Base-by-base conservation (phyloP, 2,888 invertebrate species). In the Plebejus melissa region DNA sequence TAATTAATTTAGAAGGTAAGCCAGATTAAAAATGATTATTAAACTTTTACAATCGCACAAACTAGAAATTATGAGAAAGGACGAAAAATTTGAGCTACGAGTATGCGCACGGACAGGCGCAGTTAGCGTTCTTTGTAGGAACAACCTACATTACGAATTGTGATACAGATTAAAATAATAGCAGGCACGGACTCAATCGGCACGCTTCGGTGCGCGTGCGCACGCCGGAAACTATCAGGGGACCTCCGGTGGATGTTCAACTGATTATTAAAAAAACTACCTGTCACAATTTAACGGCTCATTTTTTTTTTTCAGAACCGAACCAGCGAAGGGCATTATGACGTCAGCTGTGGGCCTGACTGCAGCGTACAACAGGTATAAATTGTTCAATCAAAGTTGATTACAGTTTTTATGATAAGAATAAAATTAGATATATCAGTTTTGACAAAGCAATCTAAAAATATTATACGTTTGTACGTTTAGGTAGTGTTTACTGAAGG, bases 291-390 rank as follows among this genome's bases (percentile, higher is more conserved):
- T 54, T 75, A 57, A 57, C 70, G 41, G 57, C 28, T 13, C n/a
- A 54, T 69, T 77, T 81, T 80, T n/a, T n/a, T 76, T 77, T 82
- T 85, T 22, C 95, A 96, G 96, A 96, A 96, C 86, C 95, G 95
- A 80, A 96, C 96, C 78, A 95, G 95, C 80, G 95, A 95, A 81
- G 94, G 94, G n/a, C 95, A 95, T 83, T 95, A 95, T 81, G 96
- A 96, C 84, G 95, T 95, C 75, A 95, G 95, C 79, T 96, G 96
- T 82, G 96, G 95, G 57, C 94, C 94, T 60, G 95, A 95, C 78
- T 96, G 96, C 90, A 96, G 95, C 86, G 94, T 96, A 77, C 95
- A 95, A 86, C 96, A 96, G 94, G 96, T 96, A 93, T 71, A 36
- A 58, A 54, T 46, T 69, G 11, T 50, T 54, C n/a, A 38, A 72